These are phyloP conservation scores for Belonocnema kinseyi DNA, from an alignment of 1,140 invertebrate genomes.

Conservation along the genomic window DNA sequence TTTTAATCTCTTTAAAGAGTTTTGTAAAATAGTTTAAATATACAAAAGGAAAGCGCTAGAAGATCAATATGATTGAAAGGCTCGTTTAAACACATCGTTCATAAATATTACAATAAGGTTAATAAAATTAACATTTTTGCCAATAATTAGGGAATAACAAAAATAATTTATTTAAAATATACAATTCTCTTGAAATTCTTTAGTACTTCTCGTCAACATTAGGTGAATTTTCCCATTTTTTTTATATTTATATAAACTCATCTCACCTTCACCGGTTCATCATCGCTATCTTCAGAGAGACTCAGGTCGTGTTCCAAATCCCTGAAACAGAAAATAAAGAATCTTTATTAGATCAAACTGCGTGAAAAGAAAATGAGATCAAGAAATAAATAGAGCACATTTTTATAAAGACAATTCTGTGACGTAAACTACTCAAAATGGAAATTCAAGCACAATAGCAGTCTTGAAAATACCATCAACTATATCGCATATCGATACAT, in stretches of 20 bases:
- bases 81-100: too few species aligned
- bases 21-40: too few species aligned
- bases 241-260: constrained; percentile 25
- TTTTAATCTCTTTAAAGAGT: too few species aligned
- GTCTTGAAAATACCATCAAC: not conserved
- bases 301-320: constrained; percentile 78
- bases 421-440: not conserved
- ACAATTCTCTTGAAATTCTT: too few species aligned
- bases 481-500: constrained; percentile 1
- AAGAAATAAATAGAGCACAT: not conserved
- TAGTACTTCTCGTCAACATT: too few species aligned
- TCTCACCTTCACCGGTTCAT: constrained; percentile 65
- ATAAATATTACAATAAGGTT: too few species aligned
- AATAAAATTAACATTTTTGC: too few species aligned
- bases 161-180: too few species aligned
- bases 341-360: not conserved
- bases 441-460: not conserved
- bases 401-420: not conserved
- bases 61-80: too few species aligned
- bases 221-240: too few species aligned
- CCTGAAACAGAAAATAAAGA: constrained; percentile 67
- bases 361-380: not conserved
- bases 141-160: too few species aligned
- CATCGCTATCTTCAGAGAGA: constrained; percentile 80
- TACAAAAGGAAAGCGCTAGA: too few species aligned